These are phyloP conservation scores for Aradophagus sp. DNA, from an alignment of 1,140 invertebrate genomes.

Conservation along the genomic window DNA sequence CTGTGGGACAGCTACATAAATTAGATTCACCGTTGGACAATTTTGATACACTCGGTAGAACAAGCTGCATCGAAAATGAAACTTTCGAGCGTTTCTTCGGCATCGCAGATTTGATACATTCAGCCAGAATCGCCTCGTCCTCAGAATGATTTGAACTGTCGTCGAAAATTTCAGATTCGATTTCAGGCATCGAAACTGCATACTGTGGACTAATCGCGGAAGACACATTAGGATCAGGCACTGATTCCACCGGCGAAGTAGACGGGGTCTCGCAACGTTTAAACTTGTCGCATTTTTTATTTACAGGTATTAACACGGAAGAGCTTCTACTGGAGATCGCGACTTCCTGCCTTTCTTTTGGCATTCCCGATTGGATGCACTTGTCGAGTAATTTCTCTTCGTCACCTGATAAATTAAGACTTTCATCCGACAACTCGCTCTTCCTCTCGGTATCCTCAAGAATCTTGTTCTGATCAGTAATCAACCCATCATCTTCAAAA, in stretches of 20 bases:
- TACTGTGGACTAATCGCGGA: constrained; percentile 18
- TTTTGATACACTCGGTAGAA: constrained; percentile 1
- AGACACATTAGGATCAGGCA: constrained; percentile 49
- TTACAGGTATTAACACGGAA: constrained; percentile 43
- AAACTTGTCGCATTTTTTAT: constrained; percentile 55
- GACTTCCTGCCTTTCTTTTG: constrained; percentile 72
- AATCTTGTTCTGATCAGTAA: constrained; percentile 18
- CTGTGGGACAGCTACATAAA: constrained; percentile 39
- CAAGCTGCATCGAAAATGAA: too few species aligned
- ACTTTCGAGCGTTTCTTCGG: constrained; percentile 60
- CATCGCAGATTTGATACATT: constrained; percentile 67
- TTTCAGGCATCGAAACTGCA: constrained; percentile 23
- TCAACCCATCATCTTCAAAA: constrained; percentile 37
- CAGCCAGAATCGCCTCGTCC: constrained; percentile 62
- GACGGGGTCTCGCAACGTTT: constrained; percentile 62
- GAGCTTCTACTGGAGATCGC: constrained; percentile 25
- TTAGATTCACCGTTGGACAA: constrained; percentile 13
- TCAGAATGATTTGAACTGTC: constrained; percentile 67
- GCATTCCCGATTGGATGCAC: constrained; percentile 86
- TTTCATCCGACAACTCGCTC: constrained; percentile 76
- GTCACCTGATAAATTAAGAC: constrained; percentile 78
- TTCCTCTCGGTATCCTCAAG: constrained; percentile 44
- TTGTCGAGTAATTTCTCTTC: constrained; percentile 83
- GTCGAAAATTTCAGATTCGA: constrained; percentile 57
- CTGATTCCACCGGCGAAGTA: constrained; percentile 62